Conservation (phyloP, 2,888 invertebrate species). For the Orthosia gothica region DNA sequence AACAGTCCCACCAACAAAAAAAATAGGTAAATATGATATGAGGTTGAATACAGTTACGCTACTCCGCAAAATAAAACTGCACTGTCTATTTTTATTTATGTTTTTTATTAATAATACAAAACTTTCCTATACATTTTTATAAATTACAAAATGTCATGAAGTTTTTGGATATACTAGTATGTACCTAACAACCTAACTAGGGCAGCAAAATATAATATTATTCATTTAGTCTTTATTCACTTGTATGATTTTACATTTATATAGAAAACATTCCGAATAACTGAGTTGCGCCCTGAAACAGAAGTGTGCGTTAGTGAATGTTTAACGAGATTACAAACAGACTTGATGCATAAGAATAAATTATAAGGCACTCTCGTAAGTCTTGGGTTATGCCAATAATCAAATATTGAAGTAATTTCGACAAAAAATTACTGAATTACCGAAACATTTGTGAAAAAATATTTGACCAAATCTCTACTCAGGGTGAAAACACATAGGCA, state of each 20-base stretch:
- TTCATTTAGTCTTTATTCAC: constrained; percentile 85
- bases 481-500: too few species aligned
- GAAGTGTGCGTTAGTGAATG: constrained; percentile 40
- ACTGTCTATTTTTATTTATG: constrained; percentile 89
- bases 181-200: constrained; percentile 82
- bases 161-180: constrained; percentile 76
- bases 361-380: neutral
- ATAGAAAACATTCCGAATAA: constrained; percentile 67
- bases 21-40: too few species aligned
- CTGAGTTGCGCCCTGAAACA: constrained; percentile 70
- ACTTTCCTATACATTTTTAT: constrained; percentile 85
- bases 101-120: constrained; percentile 86
- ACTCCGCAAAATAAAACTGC: constrained; percentile 78
- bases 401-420: neutral
- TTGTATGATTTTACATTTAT: constrained; percentile 79
- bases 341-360: too few species aligned
- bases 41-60: neutral
- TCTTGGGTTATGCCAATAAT: neutral
- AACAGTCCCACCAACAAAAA: too few species aligned
- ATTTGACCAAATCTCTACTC: too few species aligned
- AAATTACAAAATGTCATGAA: constrained; percentile 83
- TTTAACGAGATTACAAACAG: too few species aligned
- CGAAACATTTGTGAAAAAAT: too few species aligned
- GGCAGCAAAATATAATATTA: constrained; percentile 70
- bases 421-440: too few species aligned